Percentiles rank a stretch among this genome's conserved stretches.
Evolutionary conservation across 2,113 vertebrate species (phyloP).

Genomic region (Pristiophorus japonicus): DNA sequence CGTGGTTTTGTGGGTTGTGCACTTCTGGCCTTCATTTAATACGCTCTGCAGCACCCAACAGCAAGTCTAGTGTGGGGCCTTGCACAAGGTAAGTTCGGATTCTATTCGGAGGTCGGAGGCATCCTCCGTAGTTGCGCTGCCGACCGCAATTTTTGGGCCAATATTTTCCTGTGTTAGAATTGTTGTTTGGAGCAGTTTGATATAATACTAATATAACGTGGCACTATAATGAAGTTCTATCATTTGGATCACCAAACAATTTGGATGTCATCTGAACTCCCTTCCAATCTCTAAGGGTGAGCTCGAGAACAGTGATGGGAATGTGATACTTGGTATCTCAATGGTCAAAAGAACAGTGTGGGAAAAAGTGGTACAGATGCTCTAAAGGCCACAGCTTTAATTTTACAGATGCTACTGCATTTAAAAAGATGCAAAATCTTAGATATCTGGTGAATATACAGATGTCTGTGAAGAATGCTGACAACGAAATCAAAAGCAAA

Average conservation of each 20-base stretch:
- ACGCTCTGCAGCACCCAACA: too few relatives aligned
- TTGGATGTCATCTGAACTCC: background rate
- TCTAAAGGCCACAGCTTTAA: background rate
- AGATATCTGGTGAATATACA: background rate
- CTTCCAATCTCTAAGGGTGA: background rate
- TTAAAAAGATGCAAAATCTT: background rate
- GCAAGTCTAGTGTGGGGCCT: too few relatives aligned
- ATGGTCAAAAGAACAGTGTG: background rate
- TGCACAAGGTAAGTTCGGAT: too few relatives aligned
- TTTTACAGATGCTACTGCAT: background rate
- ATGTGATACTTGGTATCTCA: background rate
- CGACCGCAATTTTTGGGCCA: too few relatives aligned
- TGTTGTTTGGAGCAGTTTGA: background rate
- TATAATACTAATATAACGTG: background rate
- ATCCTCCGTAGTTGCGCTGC: too few relatives aligned
- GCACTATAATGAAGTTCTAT: background rate
- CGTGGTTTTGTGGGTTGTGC: too few relatives aligned
- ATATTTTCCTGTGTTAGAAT: background rate
- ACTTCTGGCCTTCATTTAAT: too few relatives aligned
- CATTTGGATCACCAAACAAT: background rate
- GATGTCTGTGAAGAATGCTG: background rate
- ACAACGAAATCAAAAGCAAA: background rate
- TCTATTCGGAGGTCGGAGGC: too few relatives aligned
- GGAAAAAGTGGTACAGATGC: background rate
- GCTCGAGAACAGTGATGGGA: background rate